Base-by-base conservation (phyloP, 1,140 invertebrate genomes). In the Caenorhabditis brenneri region DNA sequence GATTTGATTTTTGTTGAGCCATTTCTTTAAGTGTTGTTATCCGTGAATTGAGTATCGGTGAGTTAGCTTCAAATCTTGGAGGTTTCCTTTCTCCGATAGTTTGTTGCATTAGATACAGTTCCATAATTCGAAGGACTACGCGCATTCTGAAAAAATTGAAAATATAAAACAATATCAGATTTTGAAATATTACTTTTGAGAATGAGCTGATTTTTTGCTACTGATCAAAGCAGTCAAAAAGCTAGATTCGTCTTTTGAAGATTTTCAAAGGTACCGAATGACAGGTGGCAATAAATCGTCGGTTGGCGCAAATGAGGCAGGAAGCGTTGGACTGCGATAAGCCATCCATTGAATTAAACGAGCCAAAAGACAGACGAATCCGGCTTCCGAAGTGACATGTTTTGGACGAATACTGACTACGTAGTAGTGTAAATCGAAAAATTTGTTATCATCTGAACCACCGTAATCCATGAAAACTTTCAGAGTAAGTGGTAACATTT, bases 391-490 rank as follows among this genome's bases (percentile, higher is more conserved):
- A 12, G 51, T 33, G 2, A 83, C 39, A 69, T 83, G 53, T 74
- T 85, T 85, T n/a, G 84, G 60, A 42, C 82, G 84, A 15, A 85
- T 33, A 22, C 24, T 78, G 10, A 24, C 55, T 3, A 85, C 49
- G 39, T 85, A 85, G 55, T 81, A 12, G 5, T 81, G 84, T 15
- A 85, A 53, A 2, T 65, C 31, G 24, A 51, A 46, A 60, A 81
- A 85, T 16, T 84, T 29, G 19, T 49, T 27, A 6, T 81, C 60
- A 31, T 85, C 79, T 39, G 65, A 36, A 16, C 33, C 27, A 49
- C 79, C 80, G 27, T 81, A 69, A 46, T 81, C 80, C 33, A 85
- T 39, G 79, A 85, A 82, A 22, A 69, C 49, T 29, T 74, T 65
- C 19, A 79, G 15, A 33, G 58, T 31, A 7, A 85, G 60, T 39